Evolutionary conservation across 2,113 vertebrate genomes (phyloP).

Genomic region (Etia nguti): DNA sequence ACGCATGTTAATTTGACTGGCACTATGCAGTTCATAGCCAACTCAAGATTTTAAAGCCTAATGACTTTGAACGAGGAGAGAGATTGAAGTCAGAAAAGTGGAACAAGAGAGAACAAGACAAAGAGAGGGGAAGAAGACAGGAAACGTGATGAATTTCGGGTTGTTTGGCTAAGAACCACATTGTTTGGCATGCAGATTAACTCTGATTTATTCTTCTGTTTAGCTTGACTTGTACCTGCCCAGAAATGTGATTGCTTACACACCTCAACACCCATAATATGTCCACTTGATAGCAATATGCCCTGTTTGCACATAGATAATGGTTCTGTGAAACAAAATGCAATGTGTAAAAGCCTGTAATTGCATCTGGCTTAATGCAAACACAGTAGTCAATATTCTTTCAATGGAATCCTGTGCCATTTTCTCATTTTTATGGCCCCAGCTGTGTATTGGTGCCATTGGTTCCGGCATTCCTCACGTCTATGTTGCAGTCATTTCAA

Average conservation of each 20-base stretch:
- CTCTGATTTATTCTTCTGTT: not conserved
- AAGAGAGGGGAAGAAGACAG: not conserved
- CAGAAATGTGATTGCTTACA: not conserved
- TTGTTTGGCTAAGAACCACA: not conserved
- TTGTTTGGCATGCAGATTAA: not conserved
- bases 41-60: not conserved
- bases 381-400: not conserved
- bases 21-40: not conserved
- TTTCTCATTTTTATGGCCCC: not conserved
- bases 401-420: not conserved
- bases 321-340: not conserved
- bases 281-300: not conserved
- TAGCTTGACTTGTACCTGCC: not conserved
- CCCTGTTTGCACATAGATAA: not conserved
- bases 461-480: not conserved
- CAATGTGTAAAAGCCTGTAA: not conserved
- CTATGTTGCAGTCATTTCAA: not conserved
- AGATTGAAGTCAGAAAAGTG: not conserved
- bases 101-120: not conserved
- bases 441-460: not conserved
- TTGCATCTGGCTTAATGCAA: not conserved
- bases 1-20: not conserved
- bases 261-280: not conserved
- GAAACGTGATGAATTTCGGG: not conserved
- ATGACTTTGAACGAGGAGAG: not conserved